Base-by-base conservation (phyloP, 2,888 invertebrate species). In the Heliconius hortense region DNA sequence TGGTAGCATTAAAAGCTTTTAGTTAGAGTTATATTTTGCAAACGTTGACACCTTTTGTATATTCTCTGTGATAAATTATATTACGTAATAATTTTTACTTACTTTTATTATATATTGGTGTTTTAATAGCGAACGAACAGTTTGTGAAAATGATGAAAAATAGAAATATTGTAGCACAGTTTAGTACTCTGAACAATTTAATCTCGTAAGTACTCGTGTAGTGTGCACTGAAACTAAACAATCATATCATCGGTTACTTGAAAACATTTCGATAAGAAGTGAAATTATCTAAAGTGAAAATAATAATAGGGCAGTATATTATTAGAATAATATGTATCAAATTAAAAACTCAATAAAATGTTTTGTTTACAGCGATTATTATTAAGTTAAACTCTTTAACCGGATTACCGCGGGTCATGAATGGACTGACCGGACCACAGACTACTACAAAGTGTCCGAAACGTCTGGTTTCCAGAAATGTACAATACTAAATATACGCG, bases 111-210 rank as follows among this genome's bases (percentile, higher is more conserved):
- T 56, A 62, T n/a, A 59, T 39, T 24, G 5, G 31, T 60, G n/a
- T 62, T 72, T 68, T 39, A 26, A 24, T 31, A 53, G 18, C 35
- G 11, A 31, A 24, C 35, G 11, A 31, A 24, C 24, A 53, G 13
- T 35, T 21, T 71, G 64, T 73, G 67, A 77, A 35, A 75, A 93
- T 93, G 91, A 90, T 90, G 80, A 90, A 88, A 82, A 91, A 89
- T 80, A 89, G 90, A 80, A 91, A 86, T 84, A 83, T 92, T 76
- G 83, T 92, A 69, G 81, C 85, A 74, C 90, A 90, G 81, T 85
- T 91, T 79, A 91, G 90, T 84, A 86, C 79, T 83, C 85, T 90
- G 77, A 92, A 91, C 85, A 86, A 80, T 83, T 84, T 89, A 73
- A 81, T 91, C 78, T 81, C 87, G 92, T 93, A 83, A 91, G 93